Base-by-base conservation (phyloP, 2,888 invertebrate species). In the Amphipoea lucens region DNA sequence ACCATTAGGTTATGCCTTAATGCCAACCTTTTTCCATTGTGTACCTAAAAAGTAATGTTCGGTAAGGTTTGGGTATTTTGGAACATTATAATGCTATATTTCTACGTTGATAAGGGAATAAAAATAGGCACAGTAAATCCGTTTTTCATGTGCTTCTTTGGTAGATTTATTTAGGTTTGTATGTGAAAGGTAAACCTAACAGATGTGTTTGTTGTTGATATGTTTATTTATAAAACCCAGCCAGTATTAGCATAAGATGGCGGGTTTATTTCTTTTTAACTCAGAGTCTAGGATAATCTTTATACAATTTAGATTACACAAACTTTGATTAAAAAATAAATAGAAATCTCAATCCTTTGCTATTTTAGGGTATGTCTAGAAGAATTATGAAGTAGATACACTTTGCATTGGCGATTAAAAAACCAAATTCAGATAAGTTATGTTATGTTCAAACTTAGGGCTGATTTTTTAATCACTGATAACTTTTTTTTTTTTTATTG, bases 1-100 rank as follows among this genome's bases (percentile, higher is more conserved):
- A 87, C 93, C 93, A 93, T 93, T 93, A 93, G 88, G 92, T 91
- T 91, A 90, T 90, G 91, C 88, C 90, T 88, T 92, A 92, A 91
- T 91, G 91, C 88, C 85, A 85, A 86, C 89, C 90, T 89, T 89
- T 88, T 88, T 80, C 82, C 82, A 87, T 89, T 89, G 89, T 89
- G 84, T 77, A 82, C 48, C 73, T 57, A 71, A 80, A 87, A 80
- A 57, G 86, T 84, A 84, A 87, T 83, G 87, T 84, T 66, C 69
- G 81, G 73, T 80, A 81, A 79, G 84, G 83, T 82, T 84, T 20
- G 78, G 79, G 71, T 90, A 86, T 87, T 86, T 81, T 82, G 88
- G 42, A 78, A 87, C 87, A 88, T 88, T 87, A 83, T 83, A 80
- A 87, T 84, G 76, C 81, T 80, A 81, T 83, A 87, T 87, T 88